Evolutionary conservation across 2,888 invertebrate species (phyloP).

Genomic region (Dasypolia templi): DNA sequence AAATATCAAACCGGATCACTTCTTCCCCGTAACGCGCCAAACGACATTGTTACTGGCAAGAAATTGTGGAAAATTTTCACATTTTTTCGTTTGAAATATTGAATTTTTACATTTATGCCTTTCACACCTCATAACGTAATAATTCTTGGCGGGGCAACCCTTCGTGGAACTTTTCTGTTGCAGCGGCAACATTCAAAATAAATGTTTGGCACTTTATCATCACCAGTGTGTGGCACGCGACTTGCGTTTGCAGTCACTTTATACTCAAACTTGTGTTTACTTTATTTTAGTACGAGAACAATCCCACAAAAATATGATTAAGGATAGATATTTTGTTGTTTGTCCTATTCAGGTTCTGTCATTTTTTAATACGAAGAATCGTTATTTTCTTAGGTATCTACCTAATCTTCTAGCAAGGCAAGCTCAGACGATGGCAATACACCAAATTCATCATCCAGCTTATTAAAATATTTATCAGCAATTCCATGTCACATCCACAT

Average conservation of each 20-base stretch:
- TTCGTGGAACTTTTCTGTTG: slow-evolving; percentile 87
- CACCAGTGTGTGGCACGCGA: slow-evolving; percentile 74
- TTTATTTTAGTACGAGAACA: slow-evolving; percentile 21
- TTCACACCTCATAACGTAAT: slow-evolving; percentile 91
- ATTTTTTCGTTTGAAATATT: slow-evolving; percentile 86
- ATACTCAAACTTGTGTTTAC: slow-evolving; percentile 66
- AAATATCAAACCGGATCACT: slow-evolving; percentile 55
- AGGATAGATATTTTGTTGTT: neutral
- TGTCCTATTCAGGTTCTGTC: neutral
- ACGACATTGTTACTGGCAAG: slow-evolving; percentile 79
- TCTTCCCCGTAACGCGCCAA: slow-evolving; percentile 69
- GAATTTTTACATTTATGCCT: slow-evolving; percentile 90
- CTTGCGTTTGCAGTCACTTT: slow-evolving; percentile 67
- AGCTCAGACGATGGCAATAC: neutral
- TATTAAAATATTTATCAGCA: slow-evolving; percentile 49
- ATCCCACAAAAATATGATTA: neutral
- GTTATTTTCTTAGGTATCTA: neutral
- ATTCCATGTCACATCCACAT: slow-evolving; percentile 60
- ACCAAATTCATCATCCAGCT: slow-evolving; percentile 15
- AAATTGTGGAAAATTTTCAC: slow-evolving; percentile 84
- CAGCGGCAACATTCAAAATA: slow-evolving; percentile 88
- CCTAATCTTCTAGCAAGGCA: neutral
- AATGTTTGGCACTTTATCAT: slow-evolving; percentile 89
- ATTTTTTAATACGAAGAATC: neutral
- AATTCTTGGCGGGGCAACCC: slow-evolving; percentile 85